Percentiles rank a stretch among this genome's conserved stretches.
phyloP scores from a whole-genome alignment of 53 echinoderm and acorn worm genomes.

The Patiria pectinifera region DNA sequence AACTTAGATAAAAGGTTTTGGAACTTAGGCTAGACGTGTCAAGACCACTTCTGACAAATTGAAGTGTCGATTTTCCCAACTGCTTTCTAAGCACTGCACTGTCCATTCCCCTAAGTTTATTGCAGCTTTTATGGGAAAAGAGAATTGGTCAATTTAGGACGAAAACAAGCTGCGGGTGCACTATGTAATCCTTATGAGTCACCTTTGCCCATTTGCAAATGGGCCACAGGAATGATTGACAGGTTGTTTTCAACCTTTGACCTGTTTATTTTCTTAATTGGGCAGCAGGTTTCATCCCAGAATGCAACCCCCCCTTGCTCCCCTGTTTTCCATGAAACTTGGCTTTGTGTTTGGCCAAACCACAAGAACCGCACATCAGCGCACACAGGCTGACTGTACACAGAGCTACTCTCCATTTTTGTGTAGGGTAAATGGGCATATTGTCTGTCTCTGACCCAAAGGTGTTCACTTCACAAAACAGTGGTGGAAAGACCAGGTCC shows the following conservation, averaged over 20 bases:
- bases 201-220: conserved; percentile 9
- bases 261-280: conserved; percentile 65
- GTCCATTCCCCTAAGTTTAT: neutral
- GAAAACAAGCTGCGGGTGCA: neutral
- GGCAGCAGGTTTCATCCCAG: conserved; percentile 19
- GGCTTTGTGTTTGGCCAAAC: conserved; percentile 36
- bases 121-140: neutral
- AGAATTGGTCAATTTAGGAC: neutral
- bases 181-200: neutral
- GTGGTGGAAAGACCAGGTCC: neutral
- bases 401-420: neutral
- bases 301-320: neutral
- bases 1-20: neutral
- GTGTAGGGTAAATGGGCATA: neutral
- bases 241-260: conserved; percentile 29
- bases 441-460: conserved; percentile 1
- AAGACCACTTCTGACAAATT: neutral
- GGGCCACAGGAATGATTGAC: conserved; percentile 38
- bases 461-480: neutral
- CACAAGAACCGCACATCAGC: conserved; percentile 25
- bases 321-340: conserved; percentile 46
- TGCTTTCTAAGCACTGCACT: neutral
- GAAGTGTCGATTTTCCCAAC: neutral
- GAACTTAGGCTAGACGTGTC: neutral
- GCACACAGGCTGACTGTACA: neutral